phyloP scores from a whole-genome alignment of 2,113 vertebrate species.

The Aramus guarauna region DNA sequence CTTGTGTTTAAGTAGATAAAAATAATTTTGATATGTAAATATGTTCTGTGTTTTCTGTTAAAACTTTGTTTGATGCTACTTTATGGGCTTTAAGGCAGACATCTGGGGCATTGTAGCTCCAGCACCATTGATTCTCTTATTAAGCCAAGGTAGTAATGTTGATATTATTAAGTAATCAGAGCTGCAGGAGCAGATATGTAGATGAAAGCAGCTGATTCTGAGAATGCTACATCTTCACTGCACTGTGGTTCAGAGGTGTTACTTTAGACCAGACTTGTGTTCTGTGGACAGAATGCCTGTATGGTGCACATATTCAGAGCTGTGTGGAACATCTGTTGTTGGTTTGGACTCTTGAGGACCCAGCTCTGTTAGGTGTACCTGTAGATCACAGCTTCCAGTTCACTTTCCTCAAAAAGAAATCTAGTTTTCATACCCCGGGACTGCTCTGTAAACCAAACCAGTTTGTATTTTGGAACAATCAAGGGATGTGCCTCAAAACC shows the following conservation, averaged over 20 bases:
- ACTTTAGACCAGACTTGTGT: not conserved
- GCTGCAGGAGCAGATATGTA: not conserved
- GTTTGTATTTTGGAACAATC: not conserved
- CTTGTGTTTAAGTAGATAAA: not conserved
- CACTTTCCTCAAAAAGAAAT: not conserved
- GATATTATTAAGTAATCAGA: not conserved
- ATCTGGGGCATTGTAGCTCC: not conserved
- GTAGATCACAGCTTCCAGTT: not conserved
- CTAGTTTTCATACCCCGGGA: not conserved
- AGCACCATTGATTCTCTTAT: not conserved
- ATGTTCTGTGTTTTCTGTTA: not conserved
- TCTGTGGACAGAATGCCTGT: not conserved
- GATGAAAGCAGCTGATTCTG: not conserved
- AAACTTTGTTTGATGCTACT: not conserved
- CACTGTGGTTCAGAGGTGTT: not conserved
- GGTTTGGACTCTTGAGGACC: not conserved
- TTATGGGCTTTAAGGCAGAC: not conserved
- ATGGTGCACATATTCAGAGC: not conserved
- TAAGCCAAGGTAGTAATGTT: not conserved
- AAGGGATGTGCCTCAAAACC: not conserved
- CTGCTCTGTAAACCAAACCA: not conserved
- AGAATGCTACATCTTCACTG: not conserved
- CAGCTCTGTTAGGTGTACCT: not conserved
- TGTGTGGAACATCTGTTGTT: accelerated
- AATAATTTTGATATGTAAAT: not conserved